Base-by-base conservation (phyloP, 2,888 invertebrate genomes). In the Parelbella ahira region DNA sequence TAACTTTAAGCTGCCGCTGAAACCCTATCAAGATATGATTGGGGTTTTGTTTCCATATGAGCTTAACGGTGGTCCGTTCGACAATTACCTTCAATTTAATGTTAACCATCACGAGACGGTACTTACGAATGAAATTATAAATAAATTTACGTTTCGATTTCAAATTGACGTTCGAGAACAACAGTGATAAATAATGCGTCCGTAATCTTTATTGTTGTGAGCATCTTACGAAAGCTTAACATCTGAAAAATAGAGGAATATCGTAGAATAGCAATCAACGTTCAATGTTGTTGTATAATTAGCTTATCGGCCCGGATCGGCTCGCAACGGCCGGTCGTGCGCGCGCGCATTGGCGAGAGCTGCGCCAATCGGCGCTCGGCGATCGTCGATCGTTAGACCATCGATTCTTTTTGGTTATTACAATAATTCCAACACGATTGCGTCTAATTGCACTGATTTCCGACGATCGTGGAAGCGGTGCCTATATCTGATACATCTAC, bases 391-490 rank as follows among this genome's bases (percentile, higher is more conserved):
- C 70, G 75, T 77, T 77, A 72, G 71, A 73, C 55, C 61, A 79
- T 79, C 76, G 73, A 83, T 83, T 83, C 74, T 84, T 84, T 86
- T 84, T 73, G 71, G 75, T 87, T 82, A 87, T 86, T 86, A 87
- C 78, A 86, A 87, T 87, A 86, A 87, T 86, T 83, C 69, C 74
- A 58, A 70, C 77, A 77, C 80, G 79, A 87, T 80, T 80, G 72
- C 72, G 69, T 72, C 76, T 87, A 86, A 87, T 87, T 86, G 84
- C 77, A 70, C 70, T 65, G 67, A 68, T 81, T 81, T 74, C 78
- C 74, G 72, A 72, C 58, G 69, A 73, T 75, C 75, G 74, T 72
- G 74, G 64, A 69, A 65, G 58, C 7, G 20, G 32, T 41, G 32
- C 37, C 11, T 57, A 76, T 76, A 74, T 75, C 70, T 60, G 67